phyloP scores from a whole-genome alignment of 2,888 invertebrate species.

The Nomada ruficornis region DNA sequence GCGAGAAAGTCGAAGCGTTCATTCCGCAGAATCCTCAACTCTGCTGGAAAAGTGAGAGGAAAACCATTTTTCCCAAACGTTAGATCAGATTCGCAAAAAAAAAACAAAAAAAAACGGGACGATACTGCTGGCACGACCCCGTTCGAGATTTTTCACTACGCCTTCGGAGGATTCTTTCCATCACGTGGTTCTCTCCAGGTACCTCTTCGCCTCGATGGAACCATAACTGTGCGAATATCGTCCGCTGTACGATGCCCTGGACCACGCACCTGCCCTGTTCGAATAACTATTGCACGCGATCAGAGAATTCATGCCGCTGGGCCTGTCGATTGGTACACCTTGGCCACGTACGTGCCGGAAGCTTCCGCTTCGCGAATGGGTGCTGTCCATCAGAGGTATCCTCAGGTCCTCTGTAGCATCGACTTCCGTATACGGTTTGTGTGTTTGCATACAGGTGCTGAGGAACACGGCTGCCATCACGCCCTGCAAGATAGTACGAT shows the following conservation, averaged over 20 bases:
- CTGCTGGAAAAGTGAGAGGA: too few species aligned
- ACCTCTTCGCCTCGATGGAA: slow-evolving; percentile 83
- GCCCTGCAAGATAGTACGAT: slow-evolving; percentile 76
- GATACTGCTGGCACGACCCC: slow-evolving; percentile 28
- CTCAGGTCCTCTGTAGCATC: slow-evolving; percentile 76
- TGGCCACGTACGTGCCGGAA: slow-evolving; percentile 75
- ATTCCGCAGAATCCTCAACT: too few species aligned
- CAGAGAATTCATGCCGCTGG: slow-evolving; percentile 90
- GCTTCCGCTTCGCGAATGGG: slow-evolving; percentile 73
- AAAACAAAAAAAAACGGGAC: too few species aligned
- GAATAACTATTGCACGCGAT: slow-evolving; percentile 92
- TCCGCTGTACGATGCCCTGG: slow-evolving; percentile 85
- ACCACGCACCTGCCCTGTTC: slow-evolving; percentile 87
- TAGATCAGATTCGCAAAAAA: too few species aligned
- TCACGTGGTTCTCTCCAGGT: slow-evolving; percentile 82
- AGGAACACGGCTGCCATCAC: slow-evolving; percentile 82
- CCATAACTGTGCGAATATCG: slow-evolving; percentile 86
- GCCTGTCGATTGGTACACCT: slow-evolving; percentile 88
- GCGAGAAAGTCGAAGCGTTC: too few species aligned
- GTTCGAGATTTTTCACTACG: slow-evolving; percentile 19
- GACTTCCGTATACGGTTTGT: slow-evolving; percentile 83
- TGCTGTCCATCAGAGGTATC: slow-evolving; percentile 77
- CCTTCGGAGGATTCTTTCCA: slow-evolving; percentile 8
- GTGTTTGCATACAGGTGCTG: slow-evolving; percentile 77
- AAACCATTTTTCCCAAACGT: not conserved